These are phyloP conservation scores for Pomacea maculata DNA, from an alignment of 1,140 invertebrate species.

Conservation along the genomic window DNA sequence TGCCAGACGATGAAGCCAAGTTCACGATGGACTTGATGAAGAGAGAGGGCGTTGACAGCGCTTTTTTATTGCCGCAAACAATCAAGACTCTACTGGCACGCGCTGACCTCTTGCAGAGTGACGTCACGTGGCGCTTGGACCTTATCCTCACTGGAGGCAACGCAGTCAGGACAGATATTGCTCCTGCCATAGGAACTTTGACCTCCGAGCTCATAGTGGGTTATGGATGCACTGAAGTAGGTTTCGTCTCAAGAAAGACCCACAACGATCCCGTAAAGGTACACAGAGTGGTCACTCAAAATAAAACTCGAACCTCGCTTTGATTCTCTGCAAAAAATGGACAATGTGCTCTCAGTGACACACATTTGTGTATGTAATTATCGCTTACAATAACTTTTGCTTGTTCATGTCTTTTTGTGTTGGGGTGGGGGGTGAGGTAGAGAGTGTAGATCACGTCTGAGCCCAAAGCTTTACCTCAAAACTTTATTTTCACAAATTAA, in stretches of 20 bases:
- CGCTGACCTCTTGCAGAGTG: not conserved
- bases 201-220: not conserved
- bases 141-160: not conserved
- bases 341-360: too few relatives aligned
- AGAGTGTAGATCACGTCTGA: too few relatives aligned
- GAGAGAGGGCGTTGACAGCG: not conserved
- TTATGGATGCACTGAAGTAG: slow-evolving; percentile 3
- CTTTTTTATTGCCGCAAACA: not conserved
- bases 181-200: not conserved
- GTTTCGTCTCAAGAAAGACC: not conserved
- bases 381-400: too few relatives aligned
- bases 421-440: too few relatives aligned
- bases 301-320: too few relatives aligned
- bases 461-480: too few relatives aligned
- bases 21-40: not conserved
- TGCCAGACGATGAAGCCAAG: too few relatives aligned
- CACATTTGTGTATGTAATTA: too few relatives aligned
- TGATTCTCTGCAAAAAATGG: too few relatives aligned
- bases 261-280: not conserved
- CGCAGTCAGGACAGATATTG: not conserved
- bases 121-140: not conserved
- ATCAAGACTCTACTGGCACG: not conserved
- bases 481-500: too few relatives aligned
- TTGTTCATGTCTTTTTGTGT: too few relatives aligned
- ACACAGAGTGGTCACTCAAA: not conserved